phyloP scores from a whole-genome alignment of 2,888 invertebrate species.

The Diaphora mendica region DNA sequence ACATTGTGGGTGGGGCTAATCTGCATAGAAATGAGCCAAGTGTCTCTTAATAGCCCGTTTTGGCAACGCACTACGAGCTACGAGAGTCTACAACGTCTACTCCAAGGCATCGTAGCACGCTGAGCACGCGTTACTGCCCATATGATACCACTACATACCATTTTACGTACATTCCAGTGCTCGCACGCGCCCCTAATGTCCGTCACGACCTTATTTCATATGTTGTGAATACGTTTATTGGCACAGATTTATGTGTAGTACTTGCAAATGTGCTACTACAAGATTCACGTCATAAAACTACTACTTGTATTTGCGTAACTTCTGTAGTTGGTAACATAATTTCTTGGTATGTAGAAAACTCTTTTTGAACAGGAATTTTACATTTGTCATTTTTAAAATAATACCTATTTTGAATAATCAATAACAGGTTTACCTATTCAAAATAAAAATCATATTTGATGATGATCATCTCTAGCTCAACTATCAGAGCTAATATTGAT shows the following conservation, averaged over 20 bases:
- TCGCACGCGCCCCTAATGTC: slow-evolving; percentile 19
- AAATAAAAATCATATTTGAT: no score
- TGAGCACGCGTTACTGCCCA: slow-evolving; percentile 11
- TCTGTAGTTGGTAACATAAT: background rate
- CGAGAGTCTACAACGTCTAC: slow-evolving; percentile 13
- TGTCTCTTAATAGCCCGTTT: slow-evolving; percentile 15
- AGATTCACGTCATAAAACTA: background rate
- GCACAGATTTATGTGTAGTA: background rate
- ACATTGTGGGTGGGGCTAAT: slow-evolving; percentile 9
- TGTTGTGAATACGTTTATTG: background rate
- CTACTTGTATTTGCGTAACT: background rate
- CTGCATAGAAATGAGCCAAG: slow-evolving; percentile 13
- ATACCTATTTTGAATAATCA: background rate
- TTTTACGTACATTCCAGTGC: slow-evolving; percentile 18
- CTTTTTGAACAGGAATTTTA: background rate
- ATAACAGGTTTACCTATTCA: background rate
- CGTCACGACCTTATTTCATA: slow-evolving; percentile 9
- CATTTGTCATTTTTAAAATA: background rate
- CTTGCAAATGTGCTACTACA: background rate
- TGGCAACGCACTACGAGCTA: slow-evolving; percentile 19
- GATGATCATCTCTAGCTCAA: no score
- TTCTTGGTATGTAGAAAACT: background rate
- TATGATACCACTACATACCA: slow-evolving; percentile 13
- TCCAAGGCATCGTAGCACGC: slow-evolving; percentile 12
- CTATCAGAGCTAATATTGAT: background rate